Percentiles rank a stretch among this genome's conserved stretches.
Conservation (phyloP, 2,888 invertebrate genomes). For the Kuschelorhynchus macadamiae region DNA sequence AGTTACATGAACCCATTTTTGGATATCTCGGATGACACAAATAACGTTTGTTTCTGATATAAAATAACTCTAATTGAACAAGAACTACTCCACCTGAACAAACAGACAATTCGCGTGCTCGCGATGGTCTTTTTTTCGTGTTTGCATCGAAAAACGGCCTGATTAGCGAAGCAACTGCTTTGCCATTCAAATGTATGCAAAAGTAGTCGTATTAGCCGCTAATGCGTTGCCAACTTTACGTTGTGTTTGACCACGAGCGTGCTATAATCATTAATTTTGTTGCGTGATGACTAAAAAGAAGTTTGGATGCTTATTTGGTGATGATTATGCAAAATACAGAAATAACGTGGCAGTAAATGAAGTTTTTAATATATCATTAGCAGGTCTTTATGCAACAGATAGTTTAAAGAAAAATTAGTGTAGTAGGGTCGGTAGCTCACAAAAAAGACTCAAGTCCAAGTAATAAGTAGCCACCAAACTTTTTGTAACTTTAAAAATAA, state of each 20-base stretch:
- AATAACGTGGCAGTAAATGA: too few species aligned
- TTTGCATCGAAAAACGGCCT: conserved; percentile 39
- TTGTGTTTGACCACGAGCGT: conserved; percentile 30
- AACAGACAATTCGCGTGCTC: conserved; percentile 28
- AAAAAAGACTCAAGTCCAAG: too few species aligned
- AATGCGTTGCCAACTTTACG: conserved; percentile 43
- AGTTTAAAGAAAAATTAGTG: too few species aligned
- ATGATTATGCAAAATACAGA: conserved; percentile 5
- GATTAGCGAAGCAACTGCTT: conserved; percentile 53
- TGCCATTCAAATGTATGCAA: conserved; percentile 67
- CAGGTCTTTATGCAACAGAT: too few species aligned
- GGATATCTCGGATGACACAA: too few species aligned
- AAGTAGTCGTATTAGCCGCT: conserved; percentile 64
- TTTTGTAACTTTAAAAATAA: too few species aligned
- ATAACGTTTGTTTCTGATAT: too few species aligned
- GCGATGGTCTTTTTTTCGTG: conserved; percentile 10
- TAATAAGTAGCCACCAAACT: too few species aligned
- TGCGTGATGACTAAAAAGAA: conserved; percentile 15
- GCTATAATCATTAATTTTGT: conserved; percentile 27
- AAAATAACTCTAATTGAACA: not conserved
- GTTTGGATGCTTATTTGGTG: not conserved
- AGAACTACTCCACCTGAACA: conserved; percentile 20
- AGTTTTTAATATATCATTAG: too few species aligned
- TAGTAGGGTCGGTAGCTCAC: too few species aligned
- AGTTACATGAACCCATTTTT: too few species aligned